Evolutionary conservation across 2,888 invertebrate species (phyloP).

Genomic region (Lepidonotus clava): DNA sequence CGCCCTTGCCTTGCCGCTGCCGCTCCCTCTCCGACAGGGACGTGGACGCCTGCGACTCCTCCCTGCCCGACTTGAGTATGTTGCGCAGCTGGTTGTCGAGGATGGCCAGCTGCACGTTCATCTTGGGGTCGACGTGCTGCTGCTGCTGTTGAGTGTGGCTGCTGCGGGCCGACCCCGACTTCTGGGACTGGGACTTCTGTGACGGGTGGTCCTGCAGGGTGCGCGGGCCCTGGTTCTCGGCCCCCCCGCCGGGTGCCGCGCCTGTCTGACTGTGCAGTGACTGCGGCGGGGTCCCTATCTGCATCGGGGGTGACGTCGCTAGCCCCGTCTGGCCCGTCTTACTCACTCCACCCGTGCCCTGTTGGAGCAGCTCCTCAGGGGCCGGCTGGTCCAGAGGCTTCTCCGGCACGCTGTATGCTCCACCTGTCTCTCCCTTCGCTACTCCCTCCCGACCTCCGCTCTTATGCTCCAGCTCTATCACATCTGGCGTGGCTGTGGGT

Average conservation of each 20-base stretch:
- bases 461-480: constrained; percentile 44
- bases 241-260: background rate
- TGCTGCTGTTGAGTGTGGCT: constrained; percentile 9
- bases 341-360: background rate
- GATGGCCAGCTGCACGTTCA: constrained; percentile 59
- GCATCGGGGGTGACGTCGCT: background rate
- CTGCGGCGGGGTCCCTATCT: constrained; percentile 23
- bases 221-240: constrained; percentile 6
- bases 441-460: constrained; percentile 1
- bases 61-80: constrained; percentile 67
- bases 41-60: constrained; percentile 57
- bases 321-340: background rate
- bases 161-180: constrained; percentile 1
- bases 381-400: constrained; percentile 44
- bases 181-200: constrained; percentile 53
- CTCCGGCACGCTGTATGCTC: constrained; percentile 19
- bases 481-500: constrained; percentile 29
- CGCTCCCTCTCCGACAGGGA: constrained; percentile 4
- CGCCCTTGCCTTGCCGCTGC: constrained; percentile 16
- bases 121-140: background rate
- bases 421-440: constrained; percentile 33
- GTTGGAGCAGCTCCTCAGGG: constrained; percentile 31
- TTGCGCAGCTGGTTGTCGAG: constrained; percentile 68
- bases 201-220: background rate
- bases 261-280: constrained; percentile 4